These are phyloP conservation scores for Gallinago jamesoni DNA, from an alignment of 2,113 vertebrate genomes.

Conservation along the genomic window DNA sequence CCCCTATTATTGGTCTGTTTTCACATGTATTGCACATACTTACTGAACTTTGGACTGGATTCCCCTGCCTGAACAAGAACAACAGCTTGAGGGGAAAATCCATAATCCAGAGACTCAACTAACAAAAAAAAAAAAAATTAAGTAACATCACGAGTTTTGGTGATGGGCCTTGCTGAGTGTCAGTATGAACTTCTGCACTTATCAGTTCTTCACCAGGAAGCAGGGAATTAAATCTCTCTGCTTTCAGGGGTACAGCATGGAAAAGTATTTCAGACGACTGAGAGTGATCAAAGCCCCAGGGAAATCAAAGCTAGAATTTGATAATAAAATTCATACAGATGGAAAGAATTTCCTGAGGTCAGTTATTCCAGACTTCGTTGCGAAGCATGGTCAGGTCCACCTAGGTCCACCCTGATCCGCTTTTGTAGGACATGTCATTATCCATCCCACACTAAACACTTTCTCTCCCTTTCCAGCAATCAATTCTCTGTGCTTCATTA, in stretches of 20 bases:
- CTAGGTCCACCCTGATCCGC: background rate
- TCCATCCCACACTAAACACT: background rate
- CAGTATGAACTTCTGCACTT: background rate
- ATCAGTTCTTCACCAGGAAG: background rate
- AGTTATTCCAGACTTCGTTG: background rate
- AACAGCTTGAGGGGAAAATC: background rate
- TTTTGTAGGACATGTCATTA: background rate
- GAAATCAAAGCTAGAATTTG: background rate
- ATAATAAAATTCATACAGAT: background rate
- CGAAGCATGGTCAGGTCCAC: background rate
- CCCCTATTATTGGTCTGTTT: background rate
- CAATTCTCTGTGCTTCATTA: background rate
- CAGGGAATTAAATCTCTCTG: background rate
- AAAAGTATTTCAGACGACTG: background rate
- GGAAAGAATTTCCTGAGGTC: background rate
- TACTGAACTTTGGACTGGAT: background rate
- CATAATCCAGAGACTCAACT: background rate
- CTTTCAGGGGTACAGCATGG: background rate
- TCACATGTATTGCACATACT: background rate
- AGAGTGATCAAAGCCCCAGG: background rate
- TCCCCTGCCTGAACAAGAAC: background rate
- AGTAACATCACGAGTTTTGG: background rate
- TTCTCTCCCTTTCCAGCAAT: background rate
- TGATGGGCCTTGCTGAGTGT: background rate
- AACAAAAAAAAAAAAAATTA: background rate